Conservation (phyloP, 2,797 vertebrate genomes). For the Tolypeutes matacus region DNA sequence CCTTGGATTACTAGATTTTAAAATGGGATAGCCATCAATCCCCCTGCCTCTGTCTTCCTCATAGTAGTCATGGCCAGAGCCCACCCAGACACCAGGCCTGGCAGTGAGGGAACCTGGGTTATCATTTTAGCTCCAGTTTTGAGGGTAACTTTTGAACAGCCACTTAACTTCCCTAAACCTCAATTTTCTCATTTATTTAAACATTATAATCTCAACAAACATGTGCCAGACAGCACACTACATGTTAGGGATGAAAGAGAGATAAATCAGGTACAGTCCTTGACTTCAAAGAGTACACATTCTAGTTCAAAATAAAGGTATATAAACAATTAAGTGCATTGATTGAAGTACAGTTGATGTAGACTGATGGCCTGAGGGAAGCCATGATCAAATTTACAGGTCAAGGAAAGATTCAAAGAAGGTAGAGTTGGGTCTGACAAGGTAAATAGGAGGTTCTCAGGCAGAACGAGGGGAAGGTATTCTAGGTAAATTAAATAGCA, state of each 20-base stretch:
- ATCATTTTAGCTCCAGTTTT: not conserved
- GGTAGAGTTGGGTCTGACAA: not conserved
- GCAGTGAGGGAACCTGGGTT: not conserved
- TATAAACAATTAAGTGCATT: not conserved
- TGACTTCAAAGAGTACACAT: not conserved
- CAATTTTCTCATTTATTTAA: conserved; percentile 26
- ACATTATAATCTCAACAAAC: not conserved
- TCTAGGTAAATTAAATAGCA: not conserved
- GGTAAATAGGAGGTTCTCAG: not conserved
- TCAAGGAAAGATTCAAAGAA: not conserved
- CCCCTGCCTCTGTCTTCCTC: too few species aligned
- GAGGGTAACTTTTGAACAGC: conserved; percentile 28
- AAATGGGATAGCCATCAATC: not conserved
- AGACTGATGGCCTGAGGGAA: not conserved
- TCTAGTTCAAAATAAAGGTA: not conserved
- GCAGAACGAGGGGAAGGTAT: not conserved
- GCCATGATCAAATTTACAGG: not conserved
- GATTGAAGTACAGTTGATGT: not conserved
- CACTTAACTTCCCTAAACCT: not conserved
- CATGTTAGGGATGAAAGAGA: not conserved
- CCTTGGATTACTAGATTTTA: not conserved
- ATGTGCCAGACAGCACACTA: not conserved
- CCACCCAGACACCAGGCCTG: not conserved
- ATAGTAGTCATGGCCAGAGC: not conserved
- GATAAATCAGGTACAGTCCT: not conserved